phyloP scores from a whole-genome alignment of 2,113 vertebrate species.

The Alosa alosa region DNA sequence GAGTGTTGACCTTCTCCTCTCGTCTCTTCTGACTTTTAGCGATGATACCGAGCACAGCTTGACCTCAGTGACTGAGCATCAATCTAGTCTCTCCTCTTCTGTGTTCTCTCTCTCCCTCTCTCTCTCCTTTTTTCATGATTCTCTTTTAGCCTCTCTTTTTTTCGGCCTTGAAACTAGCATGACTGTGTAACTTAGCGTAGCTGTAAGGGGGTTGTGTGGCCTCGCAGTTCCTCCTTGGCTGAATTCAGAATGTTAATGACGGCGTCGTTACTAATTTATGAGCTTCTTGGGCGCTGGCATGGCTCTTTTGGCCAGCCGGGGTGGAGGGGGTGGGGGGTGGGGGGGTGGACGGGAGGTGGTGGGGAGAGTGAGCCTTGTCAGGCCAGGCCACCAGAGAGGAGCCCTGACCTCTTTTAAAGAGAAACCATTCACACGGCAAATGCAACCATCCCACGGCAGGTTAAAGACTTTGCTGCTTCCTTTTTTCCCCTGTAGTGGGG shows the following conservation, averaged over 20 bases:
- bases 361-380: constrained; percentile 39
- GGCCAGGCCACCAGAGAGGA: background rate
- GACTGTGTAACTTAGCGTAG: background rate
- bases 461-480: background rate
- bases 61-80: background rate
- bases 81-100: background rate
- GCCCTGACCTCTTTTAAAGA: constrained; percentile 11
- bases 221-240: background rate
- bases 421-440: background rate
- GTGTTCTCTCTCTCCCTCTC: background rate
- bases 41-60: background rate
- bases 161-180: background rate
- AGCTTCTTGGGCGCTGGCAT: constrained; percentile 42
- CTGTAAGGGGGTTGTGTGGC: background rate
- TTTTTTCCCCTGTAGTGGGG: background rate
- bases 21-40: background rate
- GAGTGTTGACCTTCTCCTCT: background rate
- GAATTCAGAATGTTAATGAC: constrained; percentile 62
- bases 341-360: too few species aligned
- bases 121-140: background rate
- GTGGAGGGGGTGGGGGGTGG: too few species aligned
- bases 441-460: background rate
- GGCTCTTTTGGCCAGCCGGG: background rate
- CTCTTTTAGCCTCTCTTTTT: background rate
- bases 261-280: constrained; percentile 67